Conservation (phyloP, 2,888 invertebrate genomes). For the Panopea generosa region DNA sequence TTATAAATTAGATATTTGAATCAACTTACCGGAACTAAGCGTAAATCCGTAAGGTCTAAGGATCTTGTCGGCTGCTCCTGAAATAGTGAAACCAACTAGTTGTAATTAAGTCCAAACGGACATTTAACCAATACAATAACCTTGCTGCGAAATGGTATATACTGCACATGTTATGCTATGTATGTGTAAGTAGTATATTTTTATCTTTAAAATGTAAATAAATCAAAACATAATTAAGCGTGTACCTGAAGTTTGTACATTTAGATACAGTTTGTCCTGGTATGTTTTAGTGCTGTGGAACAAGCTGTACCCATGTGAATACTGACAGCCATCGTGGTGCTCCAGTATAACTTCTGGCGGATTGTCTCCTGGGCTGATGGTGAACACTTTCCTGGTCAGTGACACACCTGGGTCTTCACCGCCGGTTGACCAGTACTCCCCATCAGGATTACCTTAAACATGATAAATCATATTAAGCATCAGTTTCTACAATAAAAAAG, state of each 20-base stretch:
- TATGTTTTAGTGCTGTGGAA: constrained; percentile 68
- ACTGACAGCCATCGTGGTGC: constrained; percentile 62
- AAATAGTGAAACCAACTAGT: too few relatives aligned
- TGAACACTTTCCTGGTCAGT: constrained; percentile 61
- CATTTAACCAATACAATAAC: too few relatives aligned
- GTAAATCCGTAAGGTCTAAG: constrained; percentile 51
- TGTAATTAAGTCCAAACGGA: too few relatives aligned
- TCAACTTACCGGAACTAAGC: constrained; percentile 51
- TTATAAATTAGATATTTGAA: too few relatives aligned
- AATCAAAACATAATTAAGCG: background rate
- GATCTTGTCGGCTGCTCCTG: constrained; percentile 32
- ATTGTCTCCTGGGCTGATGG: constrained; percentile 41
- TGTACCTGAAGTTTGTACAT: constrained; percentile 57
- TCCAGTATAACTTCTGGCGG: constrained; percentile 47
- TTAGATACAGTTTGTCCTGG: constrained; percentile 65
- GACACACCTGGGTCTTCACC: constrained; percentile 69
- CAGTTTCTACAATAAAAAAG: too few relatives aligned
- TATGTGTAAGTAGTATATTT: too few relatives aligned
- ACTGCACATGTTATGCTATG: too few relatives aligned
- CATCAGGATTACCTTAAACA: constrained; percentile 65
- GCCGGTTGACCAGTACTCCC: constrained; percentile 59
- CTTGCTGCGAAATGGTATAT: too few relatives aligned
- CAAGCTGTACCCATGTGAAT: constrained; percentile 52
- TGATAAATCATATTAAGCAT: too few relatives aligned
- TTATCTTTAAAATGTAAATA: too few relatives aligned